Evolutionary conservation across 2,113 vertebrate species (phyloP), one percentile per base, ranked within the genome.

Genomic region (Lepus timidus): DNA sequence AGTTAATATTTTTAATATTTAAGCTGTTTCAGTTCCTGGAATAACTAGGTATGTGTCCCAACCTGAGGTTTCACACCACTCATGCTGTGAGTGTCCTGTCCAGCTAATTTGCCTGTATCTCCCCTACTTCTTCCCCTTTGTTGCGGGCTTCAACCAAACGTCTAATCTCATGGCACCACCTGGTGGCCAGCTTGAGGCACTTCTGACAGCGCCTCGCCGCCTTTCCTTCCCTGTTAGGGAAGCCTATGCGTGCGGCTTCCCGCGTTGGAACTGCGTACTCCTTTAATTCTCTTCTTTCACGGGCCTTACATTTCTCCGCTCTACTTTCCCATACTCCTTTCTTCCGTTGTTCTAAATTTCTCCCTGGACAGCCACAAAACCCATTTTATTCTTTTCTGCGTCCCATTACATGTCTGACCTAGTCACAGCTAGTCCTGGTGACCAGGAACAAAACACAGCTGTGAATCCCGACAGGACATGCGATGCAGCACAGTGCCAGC

Each of bases 111-210:
- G 64, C 74, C 0, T 23, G 4, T n/a, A 0, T 20, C 6, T 25
- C 0, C 5, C 9, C 13, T 3, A 4, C 0, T 22, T 9, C 6
- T 25, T 16, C 20, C 31, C 52, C 19, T 14, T 2, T 7, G 49
- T 20, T 22, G 36, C 1, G 0, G 16, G 31, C 75, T 73, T 76
- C 80, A 64, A 29, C 22, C 1, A 33, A 76, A 25, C 39, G n/a
- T 81, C 51, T 88, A 62, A 76, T 88, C 44, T 86, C 6, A 12
- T 84, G 25, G 70, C 75, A 9, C 95, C 97, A 96, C 79, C 95
- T 96, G 52, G 93, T 96, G 97, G 83, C 81, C 27, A 7, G 2
- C 12, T 10, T 81, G 61, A 44, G 95, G 44, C 73, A 90, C 94
- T 44, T 90, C 74, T 58, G 36, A 27, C 44, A 44, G 44, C 12